These are phyloP conservation scores for Nasonia giraulti DNA, from an alignment of 1,140 invertebrate species.

Conservation along the genomic window DNA sequence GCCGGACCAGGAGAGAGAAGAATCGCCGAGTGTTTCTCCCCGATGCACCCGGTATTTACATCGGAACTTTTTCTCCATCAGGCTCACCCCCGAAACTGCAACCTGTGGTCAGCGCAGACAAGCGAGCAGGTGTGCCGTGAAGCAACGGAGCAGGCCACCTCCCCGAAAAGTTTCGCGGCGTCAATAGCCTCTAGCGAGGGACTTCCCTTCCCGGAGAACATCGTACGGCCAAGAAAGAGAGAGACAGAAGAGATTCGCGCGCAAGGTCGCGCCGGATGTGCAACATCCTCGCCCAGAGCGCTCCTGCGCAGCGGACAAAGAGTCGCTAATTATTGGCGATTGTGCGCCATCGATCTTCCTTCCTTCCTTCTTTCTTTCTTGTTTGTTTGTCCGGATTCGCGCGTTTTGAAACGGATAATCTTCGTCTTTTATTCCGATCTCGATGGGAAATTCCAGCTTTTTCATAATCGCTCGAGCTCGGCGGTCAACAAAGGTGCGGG, in stretches of 20 bases:
- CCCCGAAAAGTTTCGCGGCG: not conserved
- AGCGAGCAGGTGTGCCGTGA: not conserved
- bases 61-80: not conserved
- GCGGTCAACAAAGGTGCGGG: no score
- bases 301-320: slow-evolving; percentile 27
- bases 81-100: not conserved
- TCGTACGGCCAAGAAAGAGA: not conserved
- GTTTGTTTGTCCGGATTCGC: not conserved
- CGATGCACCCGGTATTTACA: not conserved
- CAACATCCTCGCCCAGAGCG: slow-evolving; percentile 40
- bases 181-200: not conserved
- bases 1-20: no score
- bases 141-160: not conserved
- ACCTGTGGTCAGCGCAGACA: not conserved
- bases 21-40: not conserved
- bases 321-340: slow-evolving; percentile 48
- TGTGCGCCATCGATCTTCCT: slow-evolving; percentile 12
- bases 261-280: not conserved
- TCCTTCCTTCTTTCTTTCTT: not conserved
- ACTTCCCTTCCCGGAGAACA: not conserved
- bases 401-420: not conserved
- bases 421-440: no score
- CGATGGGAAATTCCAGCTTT: no score
- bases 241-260: not conserved
- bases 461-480: no score